Evolutionary conservation across 64 coral and sea anemone species (phyloP).

Genomic region (Montipora capricornis): DNA sequence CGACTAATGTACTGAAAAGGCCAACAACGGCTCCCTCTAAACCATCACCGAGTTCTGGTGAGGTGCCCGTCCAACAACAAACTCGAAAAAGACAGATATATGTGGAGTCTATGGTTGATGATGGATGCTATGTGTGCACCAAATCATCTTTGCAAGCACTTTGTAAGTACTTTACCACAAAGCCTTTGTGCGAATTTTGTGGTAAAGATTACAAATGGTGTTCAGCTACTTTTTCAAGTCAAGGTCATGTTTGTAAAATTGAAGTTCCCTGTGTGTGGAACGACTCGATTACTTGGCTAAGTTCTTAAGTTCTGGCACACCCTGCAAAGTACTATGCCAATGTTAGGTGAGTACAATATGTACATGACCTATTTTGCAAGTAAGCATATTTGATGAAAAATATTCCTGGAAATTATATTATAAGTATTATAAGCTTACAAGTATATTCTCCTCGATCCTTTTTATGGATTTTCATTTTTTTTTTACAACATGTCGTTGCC

Average conservation of each 20-base stretch:
- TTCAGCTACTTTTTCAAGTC: constrained; percentile 4
- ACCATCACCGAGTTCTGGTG: constrained; percentile 11
- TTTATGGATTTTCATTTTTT: background rate
- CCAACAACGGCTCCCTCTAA: background rate
- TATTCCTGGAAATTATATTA: background rate
- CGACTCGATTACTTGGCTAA: constrained; percentile 1
- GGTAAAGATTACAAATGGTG: constrained; percentile 14
- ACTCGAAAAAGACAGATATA: background rate
- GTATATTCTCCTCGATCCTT: background rate
- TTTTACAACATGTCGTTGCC: too few relatives aligned
- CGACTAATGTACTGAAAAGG: background rate
- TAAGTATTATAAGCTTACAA: background rate
- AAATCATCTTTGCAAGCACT: too few relatives aligned
- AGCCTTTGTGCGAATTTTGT: constrained; percentile 21
- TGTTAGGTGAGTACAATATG: constrained; percentile 32
- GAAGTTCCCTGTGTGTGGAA: constrained; percentile 1
- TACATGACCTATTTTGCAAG: constrained; percentile 19
- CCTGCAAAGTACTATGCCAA: background rate
- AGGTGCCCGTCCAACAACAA: background rate
- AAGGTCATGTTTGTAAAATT: too few relatives aligned
- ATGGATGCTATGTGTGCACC: constrained; percentile 20
- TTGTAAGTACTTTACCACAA: constrained; percentile 4
- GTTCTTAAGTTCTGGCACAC: constrained; percentile 9
- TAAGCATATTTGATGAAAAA: constrained; percentile 10
- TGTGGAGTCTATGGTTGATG: constrained; percentile 28